Percentiles rank a stretch among this genome's conserved stretches.
phyloP scores from a whole-genome alignment of 1,140 invertebrate genomes.

The Mamestra configurata region DNA sequence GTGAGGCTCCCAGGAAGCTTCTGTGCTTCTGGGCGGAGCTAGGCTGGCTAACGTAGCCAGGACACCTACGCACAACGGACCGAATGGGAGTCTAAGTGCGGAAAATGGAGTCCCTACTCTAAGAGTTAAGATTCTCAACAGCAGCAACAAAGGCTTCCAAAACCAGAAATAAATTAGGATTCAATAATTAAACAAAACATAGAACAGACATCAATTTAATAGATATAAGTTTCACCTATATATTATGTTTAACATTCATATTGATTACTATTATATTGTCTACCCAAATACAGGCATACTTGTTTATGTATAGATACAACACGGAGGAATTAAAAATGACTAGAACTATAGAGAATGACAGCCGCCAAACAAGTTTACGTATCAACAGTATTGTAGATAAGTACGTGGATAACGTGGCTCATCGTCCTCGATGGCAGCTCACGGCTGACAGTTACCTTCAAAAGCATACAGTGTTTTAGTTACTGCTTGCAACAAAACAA shows the following conservation, averaged over 20 bases:
- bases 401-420: slow-evolving; percentile 17
- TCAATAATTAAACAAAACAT: slow-evolving; percentile 72
- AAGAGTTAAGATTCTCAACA: too few species aligned
- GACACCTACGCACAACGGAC: too few species aligned
- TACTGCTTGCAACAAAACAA: too few species aligned
- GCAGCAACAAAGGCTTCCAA: too few species aligned
- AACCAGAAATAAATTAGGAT: too few species aligned
- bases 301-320: slow-evolving; percentile 77
- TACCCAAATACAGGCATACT: slow-evolving; percentile 83
- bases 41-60: too few species aligned
- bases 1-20: too few species aligned
- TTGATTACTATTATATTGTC: slow-evolving; percentile 86
- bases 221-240: slow-evolving; percentile 84
- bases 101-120: too few species aligned
- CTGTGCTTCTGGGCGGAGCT: too few species aligned
- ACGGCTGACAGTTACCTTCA: background rate
- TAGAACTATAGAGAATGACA: slow-evolving; percentile 83
- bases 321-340: slow-evolving; percentile 85
- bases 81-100: too few species aligned
- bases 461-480: background rate
- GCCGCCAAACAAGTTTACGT: slow-evolving; percentile 66
- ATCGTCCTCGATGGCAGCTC: background rate
- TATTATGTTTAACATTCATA: slow-evolving; percentile 83
- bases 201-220: slow-evolving; percentile 87
- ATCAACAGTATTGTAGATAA: slow-evolving; percentile 17